phyloP scores from a whole-genome alignment of 2,888 invertebrate genomes.

The Ormyrus pomaceus region DNA sequence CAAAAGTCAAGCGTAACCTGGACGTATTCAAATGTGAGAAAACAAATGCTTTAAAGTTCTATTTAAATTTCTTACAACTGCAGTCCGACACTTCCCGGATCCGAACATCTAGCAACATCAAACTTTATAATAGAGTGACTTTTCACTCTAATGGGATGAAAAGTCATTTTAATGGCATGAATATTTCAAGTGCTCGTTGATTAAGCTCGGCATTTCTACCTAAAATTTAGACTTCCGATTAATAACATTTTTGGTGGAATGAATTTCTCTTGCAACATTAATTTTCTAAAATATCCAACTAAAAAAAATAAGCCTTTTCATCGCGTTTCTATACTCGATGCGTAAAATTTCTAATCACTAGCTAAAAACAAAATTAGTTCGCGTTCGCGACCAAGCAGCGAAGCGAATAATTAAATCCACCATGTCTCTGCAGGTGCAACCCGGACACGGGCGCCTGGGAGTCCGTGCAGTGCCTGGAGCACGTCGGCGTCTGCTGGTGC shows the following conservation, averaged over 20 bases:
- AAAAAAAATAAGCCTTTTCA: too few relatives aligned
- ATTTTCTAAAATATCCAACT: too few relatives aligned
- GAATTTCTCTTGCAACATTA: too few relatives aligned
- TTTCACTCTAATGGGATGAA: conserved; percentile 20
- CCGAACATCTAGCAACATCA: conserved; percentile 7
- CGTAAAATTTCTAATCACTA: neutral
- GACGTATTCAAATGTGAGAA: too few relatives aligned
- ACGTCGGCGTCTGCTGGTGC: conserved; percentile 91
- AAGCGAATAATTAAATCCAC: too few relatives aligned
- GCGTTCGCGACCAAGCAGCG: too few relatives aligned
- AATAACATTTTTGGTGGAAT: neutral
- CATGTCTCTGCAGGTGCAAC: conserved; percentile 77
- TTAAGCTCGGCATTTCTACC: neutral
- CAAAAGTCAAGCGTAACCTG: too few relatives aligned
- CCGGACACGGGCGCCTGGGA: conserved; percentile 86
- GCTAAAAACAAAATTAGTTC: neutral
- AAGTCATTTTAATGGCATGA: conserved; percentile 28
- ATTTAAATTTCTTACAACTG: too few relatives aligned
- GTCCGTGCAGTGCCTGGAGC: conserved; percentile 87
- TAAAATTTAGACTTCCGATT: conserved; percentile 16
- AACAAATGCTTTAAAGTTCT: too few relatives aligned
- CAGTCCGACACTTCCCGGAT: neutral
- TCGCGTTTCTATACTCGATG: too few relatives aligned
- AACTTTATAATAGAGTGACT: conserved; percentile 39
- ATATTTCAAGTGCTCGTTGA: conserved; percentile 17